Conservation (phyloP, 2,113 vertebrate genomes). For the Syrrhaptes paradoxus region DNA sequence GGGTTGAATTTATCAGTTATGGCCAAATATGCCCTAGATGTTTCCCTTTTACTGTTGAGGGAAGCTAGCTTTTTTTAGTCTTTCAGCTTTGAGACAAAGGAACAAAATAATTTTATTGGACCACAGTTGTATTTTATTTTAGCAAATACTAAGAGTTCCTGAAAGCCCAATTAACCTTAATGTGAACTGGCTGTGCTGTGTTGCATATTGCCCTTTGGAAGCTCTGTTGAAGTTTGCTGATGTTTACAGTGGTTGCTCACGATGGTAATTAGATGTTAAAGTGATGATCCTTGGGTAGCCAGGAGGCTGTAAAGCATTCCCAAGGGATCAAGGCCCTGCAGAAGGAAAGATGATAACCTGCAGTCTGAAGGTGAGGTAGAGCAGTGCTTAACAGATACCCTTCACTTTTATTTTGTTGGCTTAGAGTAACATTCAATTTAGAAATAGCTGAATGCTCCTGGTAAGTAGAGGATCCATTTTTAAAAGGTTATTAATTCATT, state of each 20-base stretch:
- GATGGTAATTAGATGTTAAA: neutral
- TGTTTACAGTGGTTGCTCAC: neutral
- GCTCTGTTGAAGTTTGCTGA: neutral
- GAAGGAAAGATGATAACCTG: neutral
- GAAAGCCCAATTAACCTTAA: neutral
- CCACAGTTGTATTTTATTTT: neutral
- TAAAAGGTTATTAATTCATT: neutral
- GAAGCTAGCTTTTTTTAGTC: neutral
- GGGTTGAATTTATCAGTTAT: neutral
- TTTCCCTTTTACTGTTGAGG: neutral
- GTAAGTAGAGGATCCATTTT: neutral
- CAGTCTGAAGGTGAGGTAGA: neutral
- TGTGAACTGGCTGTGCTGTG: neutral
- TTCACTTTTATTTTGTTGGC: neutral
- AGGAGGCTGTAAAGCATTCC: neutral
- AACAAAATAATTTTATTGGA: neutral
- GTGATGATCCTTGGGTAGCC: neutral
- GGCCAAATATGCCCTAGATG: neutral
- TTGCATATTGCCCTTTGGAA: neutral
- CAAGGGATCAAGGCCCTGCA: neutral
- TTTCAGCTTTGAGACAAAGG: neutral
- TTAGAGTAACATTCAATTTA: neutral
- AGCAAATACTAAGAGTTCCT: neutral
- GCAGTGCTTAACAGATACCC: neutral
- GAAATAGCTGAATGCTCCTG: neutral